These are phyloP conservation scores for Calephelis nemesis DNA, from an alignment of 1,140 invertebrate genomes.

Conservation along the genomic window DNA sequence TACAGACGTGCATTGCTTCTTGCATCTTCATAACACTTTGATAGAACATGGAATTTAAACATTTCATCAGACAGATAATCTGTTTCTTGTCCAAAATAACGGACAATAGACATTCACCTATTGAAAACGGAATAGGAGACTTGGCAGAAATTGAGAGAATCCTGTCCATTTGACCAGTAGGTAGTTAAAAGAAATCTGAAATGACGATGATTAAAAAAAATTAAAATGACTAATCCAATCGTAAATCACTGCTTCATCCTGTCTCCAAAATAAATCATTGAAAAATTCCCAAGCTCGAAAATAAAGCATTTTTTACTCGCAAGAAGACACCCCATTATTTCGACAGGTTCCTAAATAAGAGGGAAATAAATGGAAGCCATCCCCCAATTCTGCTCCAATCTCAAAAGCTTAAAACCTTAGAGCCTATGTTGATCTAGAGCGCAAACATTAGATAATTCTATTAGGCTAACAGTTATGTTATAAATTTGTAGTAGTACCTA, in stretches of 20 bases:
- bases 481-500: too few species aligned
- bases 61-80: too few species aligned
- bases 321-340: constrained; percentile 16
- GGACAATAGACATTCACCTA: too few species aligned
- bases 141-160: too few species aligned
- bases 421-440: neutral
- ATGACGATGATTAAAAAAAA: too few species aligned
- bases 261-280: neutral
- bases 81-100: too few species aligned
- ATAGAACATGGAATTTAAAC: too few species aligned
- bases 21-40: too few species aligned
- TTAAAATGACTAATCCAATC: neutral
- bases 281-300: neutral
- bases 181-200: too few species aligned
- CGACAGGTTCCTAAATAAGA: constrained; percentile 10
- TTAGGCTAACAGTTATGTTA: neutral
- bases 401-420: constrained; percentile 8
- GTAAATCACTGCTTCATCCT: constrained; percentile 5
- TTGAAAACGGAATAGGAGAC: too few species aligned
- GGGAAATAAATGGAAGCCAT: constrained; percentile 13
- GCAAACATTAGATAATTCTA: neutral
- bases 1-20: too few species aligned
- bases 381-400: constrained; percentile 3
- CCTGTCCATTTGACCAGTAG: too few species aligned
- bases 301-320: constrained; percentile 6